Conservation (phyloP, 2,113 vertebrate genomes). For the Mastomys natalensis region DNA sequence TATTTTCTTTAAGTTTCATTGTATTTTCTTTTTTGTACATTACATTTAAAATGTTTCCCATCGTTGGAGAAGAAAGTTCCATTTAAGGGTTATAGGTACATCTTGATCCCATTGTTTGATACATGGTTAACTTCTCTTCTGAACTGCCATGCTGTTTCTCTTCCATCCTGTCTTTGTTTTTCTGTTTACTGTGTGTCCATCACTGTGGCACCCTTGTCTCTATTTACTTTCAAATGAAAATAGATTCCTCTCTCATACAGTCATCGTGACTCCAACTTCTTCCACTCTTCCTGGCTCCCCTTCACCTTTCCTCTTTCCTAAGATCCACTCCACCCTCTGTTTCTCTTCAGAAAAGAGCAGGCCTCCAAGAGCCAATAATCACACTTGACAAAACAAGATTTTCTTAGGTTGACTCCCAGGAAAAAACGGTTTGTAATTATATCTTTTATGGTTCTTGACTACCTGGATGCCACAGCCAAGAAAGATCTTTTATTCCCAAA, state of each 20-base stretch:
- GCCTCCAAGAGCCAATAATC: not conserved
- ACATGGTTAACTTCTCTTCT: not conserved
- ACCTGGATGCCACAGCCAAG: conserved; percentile 61
- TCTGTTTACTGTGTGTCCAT: not conserved
- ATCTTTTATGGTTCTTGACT: conserved; percentile 71
- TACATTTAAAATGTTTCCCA: not conserved
- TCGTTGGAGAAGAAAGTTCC: not conserved
- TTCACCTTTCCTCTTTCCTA: not conserved
- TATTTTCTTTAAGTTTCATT: not conserved
- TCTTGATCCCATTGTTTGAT: not conserved
- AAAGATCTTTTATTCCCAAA: conserved; percentile 61
- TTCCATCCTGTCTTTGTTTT: not conserved
- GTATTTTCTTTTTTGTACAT: not conserved
- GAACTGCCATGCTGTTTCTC: not conserved
- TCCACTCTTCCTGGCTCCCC: not conserved
- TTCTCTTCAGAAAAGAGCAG: not conserved
- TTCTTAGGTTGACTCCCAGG: conserved; percentile 56
- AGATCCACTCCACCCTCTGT: not conserved
- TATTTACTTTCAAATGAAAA: not conserved
- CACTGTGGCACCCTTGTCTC: not conserved
- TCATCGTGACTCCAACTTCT: not conserved
- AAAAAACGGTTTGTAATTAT: conserved; percentile 65
- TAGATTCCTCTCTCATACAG: not conserved
- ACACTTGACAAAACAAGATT: not conserved
- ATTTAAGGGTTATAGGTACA: not conserved